Evolutionary conservation across 1,140 invertebrate genomes (phyloP).

Genomic region (Archivesica marissinica): DNA sequence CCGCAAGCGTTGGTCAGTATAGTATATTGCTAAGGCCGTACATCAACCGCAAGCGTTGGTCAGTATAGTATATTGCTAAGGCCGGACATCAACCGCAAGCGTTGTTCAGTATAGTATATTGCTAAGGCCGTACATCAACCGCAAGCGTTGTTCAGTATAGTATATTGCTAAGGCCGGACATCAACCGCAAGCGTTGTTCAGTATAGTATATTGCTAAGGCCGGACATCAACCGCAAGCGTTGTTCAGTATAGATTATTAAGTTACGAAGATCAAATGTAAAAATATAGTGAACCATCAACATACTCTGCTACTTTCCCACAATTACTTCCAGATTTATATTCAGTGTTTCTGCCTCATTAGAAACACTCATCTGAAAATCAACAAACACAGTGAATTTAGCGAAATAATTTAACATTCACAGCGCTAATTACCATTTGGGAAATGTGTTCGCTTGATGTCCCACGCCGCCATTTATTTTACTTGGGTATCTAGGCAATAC

Average conservation of each 20-base stretch:
- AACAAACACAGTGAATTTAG: constrained; percentile 47
- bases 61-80: no score
- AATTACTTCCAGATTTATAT: constrained; percentile 51
- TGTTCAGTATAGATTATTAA: no score
- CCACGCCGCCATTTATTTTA: constrained; percentile 49
- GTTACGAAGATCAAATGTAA: constrained; percentile 6
- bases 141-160: no score
- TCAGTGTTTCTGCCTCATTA: constrained; percentile 52
- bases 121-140: no score
- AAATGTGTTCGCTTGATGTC: constrained; percentile 41
- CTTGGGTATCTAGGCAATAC: constrained; percentile 50
- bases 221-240: neutral
- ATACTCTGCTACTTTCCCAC: constrained; percentile 26
- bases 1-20: no score
- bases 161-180: no score
- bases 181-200: neutral
- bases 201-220: neutral
- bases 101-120: no score
- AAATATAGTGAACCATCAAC: neutral
- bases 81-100: no score
- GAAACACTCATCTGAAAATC: constrained; percentile 48
- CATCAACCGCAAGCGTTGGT: no score
- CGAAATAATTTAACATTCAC: constrained; percentile 31
- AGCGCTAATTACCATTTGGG: constrained; percentile 40
- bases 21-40: no score